These are phyloP conservation scores for Xiphophorus maculatus DNA, from an alignment of 2,113 vertebrate species.

Conservation along the genomic window DNA sequence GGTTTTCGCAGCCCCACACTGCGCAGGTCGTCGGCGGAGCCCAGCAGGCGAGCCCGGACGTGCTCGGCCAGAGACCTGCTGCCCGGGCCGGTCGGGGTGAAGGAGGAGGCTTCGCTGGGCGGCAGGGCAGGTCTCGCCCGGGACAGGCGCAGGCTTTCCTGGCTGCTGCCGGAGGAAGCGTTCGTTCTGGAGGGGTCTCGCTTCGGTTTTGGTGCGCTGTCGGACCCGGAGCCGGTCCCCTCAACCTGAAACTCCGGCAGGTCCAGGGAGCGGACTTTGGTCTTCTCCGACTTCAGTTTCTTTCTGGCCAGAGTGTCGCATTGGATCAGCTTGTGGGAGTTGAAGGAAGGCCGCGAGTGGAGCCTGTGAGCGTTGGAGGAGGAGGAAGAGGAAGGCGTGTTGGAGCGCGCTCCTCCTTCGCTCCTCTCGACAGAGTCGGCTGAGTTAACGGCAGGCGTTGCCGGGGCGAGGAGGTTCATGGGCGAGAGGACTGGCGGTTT, in stretches of 20 bases:
- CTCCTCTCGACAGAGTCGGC: constrained; percentile 55
- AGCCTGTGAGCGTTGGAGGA: constrained; percentile 72
- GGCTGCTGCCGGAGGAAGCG: constrained; percentile 72
- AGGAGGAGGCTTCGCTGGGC: constrained; percentile 63
- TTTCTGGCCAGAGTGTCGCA: constrained; percentile 91
- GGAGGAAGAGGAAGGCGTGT: constrained; percentile 78
- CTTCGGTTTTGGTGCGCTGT: constrained; percentile 13
- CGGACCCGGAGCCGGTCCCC: background rate
- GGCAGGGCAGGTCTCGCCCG: constrained; percentile 25
- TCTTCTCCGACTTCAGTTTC: constrained; percentile 81
- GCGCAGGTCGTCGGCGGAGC: constrained; percentile 87
- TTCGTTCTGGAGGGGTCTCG: constrained; percentile 68
- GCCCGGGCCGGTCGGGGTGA: constrained; percentile 43
- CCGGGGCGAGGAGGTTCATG: constrained; percentile 25
- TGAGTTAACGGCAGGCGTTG: constrained; percentile 31
- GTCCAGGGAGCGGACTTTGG: constrained; percentile 73
- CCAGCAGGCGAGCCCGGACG: constrained; percentile 83
- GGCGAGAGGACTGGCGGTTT: constrained; percentile 48
- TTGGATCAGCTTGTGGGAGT: constrained; percentile 91
- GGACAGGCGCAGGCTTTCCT: constrained; percentile 67
- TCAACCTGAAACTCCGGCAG: constrained; percentile 54
- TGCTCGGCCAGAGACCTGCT: constrained; percentile 82
- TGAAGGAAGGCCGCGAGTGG: constrained; percentile 85
- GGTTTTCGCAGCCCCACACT: constrained; percentile 85
- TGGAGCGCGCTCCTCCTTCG: constrained; percentile 71